Evolutionary conservation across 2,113 vertebrate species (phyloP).

Genomic region (Alaudala cheleensis): DNA sequence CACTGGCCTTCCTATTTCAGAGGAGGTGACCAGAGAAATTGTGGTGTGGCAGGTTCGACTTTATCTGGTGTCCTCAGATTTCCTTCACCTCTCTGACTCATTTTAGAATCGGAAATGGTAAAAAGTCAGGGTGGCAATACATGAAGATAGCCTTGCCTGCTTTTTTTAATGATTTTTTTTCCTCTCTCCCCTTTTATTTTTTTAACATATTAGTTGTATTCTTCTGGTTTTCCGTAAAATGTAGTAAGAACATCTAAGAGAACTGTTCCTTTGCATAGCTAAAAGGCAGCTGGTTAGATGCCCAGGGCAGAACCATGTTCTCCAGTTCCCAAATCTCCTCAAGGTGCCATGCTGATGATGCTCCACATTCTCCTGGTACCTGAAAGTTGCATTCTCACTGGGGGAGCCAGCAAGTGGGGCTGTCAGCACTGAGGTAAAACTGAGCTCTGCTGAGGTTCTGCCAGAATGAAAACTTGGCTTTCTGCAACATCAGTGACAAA

Average conservation of each 20-base stretch:
- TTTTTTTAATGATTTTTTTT: not conserved
- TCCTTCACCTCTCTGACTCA: not conserved
- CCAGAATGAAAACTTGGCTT: not conserved
- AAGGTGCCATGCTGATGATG: not conserved
- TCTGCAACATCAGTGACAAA: not conserved
- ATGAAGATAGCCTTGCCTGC: not conserved
- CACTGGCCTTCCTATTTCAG: not conserved
- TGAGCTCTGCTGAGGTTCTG: not conserved
- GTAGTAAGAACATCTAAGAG: not conserved
- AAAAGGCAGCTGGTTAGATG: not conserved
- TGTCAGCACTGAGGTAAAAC: not conserved
- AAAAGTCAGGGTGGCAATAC: not conserved
- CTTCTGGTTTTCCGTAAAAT: accelerated
- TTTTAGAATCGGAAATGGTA: not conserved
- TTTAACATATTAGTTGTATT: not conserved
- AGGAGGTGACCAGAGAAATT: not conserved
- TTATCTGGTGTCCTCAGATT: conserved; percentile 17
- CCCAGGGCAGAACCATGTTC: not conserved
- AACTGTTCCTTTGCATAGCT: not conserved
- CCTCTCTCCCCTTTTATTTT: not conserved
- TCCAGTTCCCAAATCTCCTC: not conserved
- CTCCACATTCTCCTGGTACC: accelerated
- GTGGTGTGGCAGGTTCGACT: not conserved
- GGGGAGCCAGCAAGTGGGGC: not conserved
- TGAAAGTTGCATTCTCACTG: not conserved